phyloP scores from a whole-genome alignment of 2,113 vertebrate species.

The Chaetodon auriga region DNA sequence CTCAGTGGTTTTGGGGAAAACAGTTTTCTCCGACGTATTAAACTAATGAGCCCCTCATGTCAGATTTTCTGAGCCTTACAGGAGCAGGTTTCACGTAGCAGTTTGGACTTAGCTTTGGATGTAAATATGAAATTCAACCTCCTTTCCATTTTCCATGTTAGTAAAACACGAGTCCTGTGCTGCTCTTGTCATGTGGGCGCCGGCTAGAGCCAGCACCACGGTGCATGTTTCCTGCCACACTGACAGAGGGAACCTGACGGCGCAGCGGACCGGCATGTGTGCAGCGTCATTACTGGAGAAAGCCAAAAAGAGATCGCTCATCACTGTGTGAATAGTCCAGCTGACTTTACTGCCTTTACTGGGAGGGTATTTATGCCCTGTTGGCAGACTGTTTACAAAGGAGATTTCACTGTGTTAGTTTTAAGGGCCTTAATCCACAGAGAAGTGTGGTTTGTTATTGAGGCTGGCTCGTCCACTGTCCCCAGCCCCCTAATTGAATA shows the following conservation, averaged over 20 bases:
- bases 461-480: slow-evolving; percentile 30
- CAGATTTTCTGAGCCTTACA: slow-evolving; percentile 4
- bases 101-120: slow-evolving; percentile 11
- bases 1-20: neutral
- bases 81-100: slow-evolving; percentile 4
- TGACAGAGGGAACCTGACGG: neutral
- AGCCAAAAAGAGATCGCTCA: slow-evolving; percentile 4
- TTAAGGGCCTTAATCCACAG: slow-evolving; percentile 48
- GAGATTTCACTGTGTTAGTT: slow-evolving; percentile 48
- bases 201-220: neutral
- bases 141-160: slow-evolving; percentile 21
- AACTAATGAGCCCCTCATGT: slow-evolving; percentile 32
- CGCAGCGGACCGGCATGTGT: neutral
- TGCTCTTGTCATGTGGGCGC: neutral
- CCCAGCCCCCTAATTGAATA: slow-evolving; percentile 64
- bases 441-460: slow-evolving; percentile 62
- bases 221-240: neutral
- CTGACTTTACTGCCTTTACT: neutral
- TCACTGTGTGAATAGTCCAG: slow-evolving; percentile 13
- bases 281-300: neutral
- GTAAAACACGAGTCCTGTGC: slow-evolving; percentile 11
- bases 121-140: slow-evolving; percentile 23
- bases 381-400: slow-evolving; percentile 55
- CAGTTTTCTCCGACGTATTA: slow-evolving; percentile 1
- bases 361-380: slow-evolving; percentile 10